phyloP scores from a whole-genome alignment of 2,797 vertebrate species.

The Sphenodon punctatus region DNA sequence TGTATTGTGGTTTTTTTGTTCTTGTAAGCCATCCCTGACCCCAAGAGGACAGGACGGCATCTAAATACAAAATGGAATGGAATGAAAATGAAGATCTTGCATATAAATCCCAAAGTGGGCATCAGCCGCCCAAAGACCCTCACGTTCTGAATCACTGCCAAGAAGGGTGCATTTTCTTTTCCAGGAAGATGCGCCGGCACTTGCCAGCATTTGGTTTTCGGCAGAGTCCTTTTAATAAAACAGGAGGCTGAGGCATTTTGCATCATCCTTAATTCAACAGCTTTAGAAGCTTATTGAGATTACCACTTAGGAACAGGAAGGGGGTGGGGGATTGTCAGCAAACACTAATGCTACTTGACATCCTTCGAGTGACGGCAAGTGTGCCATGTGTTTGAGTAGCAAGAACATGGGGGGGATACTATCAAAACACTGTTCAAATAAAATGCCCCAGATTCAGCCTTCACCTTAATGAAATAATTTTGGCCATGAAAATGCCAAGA shows the following conservation, averaged over 20 bases:
- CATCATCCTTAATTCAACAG: neutral
- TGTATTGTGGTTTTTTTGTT: no score
- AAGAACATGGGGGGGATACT: neutral
- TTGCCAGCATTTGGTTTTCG: neutral
- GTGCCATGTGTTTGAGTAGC: neutral
- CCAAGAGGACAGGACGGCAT: no score
- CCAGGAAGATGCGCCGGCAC: neutral
- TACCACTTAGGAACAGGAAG: neutral
- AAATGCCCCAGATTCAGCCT: neutral
- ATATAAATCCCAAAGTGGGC: neutral
- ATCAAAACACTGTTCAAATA: neutral
- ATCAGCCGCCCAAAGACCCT: neutral
- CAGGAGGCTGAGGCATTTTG: neutral
- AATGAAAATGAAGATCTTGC: no score
- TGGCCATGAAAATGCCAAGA: neutral
- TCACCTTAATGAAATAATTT: neutral
- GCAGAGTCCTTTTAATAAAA: neutral
- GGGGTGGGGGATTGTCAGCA: neutral
- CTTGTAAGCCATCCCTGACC: no score
- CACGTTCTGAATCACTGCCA: neutral
- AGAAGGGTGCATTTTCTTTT: neutral
- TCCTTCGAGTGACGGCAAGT: neutral
- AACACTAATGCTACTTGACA: neutral
- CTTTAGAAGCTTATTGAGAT: neutral
- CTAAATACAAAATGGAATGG: no score